A percentile compares a stretch with the other conserved stretches of the same genome.
Evolutionary conservation across 2,888 invertebrate genomes (phyloP).

Genomic region (Hypena proboscidalis): DNA sequence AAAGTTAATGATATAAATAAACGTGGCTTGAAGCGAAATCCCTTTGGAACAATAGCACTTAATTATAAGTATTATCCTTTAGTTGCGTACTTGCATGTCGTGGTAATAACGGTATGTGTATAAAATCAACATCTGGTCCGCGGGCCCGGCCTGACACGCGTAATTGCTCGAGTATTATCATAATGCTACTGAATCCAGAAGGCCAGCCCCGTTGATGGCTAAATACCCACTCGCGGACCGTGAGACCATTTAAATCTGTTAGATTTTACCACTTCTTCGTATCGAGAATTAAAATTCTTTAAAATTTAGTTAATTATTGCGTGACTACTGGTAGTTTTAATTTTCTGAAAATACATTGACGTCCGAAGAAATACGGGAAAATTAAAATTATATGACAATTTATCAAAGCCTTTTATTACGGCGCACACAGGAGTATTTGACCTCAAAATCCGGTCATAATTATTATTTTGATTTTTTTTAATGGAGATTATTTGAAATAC

Average conservation of each 20-base stretch:
- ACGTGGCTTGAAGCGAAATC: slow-evolving; percentile 41
- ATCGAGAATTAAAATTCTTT: slow-evolving; percentile 27
- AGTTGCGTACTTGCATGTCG: slow-evolving; percentile 48
- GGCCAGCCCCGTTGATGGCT: slow-evolving; percentile 52
- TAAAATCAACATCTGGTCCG: slow-evolving; percentile 69
- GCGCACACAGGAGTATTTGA: too few species aligned
- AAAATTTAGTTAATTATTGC: slow-evolving; percentile 30
- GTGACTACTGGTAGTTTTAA: slow-evolving; percentile 30
- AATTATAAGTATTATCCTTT: slow-evolving; percentile 64
- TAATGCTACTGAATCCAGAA: slow-evolving; percentile 74
- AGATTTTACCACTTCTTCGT: slow-evolving; percentile 26
- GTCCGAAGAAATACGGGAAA: slow-evolving; percentile 19
- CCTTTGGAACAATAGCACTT: slow-evolving; percentile 55
- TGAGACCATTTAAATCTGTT: slow-evolving; percentile 55
- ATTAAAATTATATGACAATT: slow-evolving; percentile 33
- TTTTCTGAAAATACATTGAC: slow-evolving; percentile 16
- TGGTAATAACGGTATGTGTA: slow-evolving; percentile 60
- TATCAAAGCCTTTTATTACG: slow-evolving; percentile 38
- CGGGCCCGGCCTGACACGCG: slow-evolving; percentile 51
- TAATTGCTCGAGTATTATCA: slow-evolving; percentile 69
- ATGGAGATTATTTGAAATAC: too few species aligned
- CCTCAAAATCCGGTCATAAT: too few species aligned
- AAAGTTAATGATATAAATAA: slow-evolving; percentile 46
- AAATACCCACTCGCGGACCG: slow-evolving; percentile 50
- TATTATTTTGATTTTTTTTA: too few species aligned